These are phyloP conservation scores for Sebastes aleutianus DNA, from an alignment of 2,797 vertebrate species.

Conservation along the genomic window DNA sequence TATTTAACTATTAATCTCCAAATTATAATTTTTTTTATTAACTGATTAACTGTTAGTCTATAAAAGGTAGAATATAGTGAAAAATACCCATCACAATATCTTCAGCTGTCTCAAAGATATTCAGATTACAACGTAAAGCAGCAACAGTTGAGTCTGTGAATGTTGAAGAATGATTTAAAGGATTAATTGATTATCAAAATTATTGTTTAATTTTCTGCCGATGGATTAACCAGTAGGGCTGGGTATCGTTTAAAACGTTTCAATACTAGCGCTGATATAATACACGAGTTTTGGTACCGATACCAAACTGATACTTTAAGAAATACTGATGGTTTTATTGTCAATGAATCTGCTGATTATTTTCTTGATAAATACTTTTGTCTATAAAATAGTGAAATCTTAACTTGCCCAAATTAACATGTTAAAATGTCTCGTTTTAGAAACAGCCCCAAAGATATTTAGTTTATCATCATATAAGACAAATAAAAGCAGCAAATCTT, in stretches of 20 bases:
- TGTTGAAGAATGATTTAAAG: too few relatives aligned
- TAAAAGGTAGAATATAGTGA: too few relatives aligned
- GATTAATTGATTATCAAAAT: too few relatives aligned
- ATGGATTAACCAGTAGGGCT: not conserved
- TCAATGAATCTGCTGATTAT: too few relatives aligned
- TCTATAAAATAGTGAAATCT: too few relatives aligned
- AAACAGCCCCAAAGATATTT: not conserved
- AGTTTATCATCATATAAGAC: not conserved
- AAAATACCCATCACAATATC: too few relatives aligned
- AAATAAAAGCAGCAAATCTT: not conserved
- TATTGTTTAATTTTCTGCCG: not conserved
- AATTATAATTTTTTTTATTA: too few relatives aligned
- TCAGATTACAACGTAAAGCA: not conserved
- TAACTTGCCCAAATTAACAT: not conserved
- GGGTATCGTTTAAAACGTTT: not conserved
- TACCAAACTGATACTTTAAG: not conserved
- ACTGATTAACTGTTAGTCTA: too few relatives aligned
- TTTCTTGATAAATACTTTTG: too few relatives aligned
- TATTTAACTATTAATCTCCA: not conserved
- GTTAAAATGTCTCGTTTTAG: not conserved
- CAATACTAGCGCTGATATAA: not conserved
- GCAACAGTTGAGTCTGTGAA: too few relatives aligned
- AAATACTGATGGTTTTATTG: not conserved
- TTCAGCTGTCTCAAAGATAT: too few relatives aligned
- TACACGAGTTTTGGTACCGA: not conserved